A percentile compares a stretch with the other conserved stretches of the same genome.
These are phyloP conservation scores for Hydrolagus affinis DNA, from an alignment of 2,113 vertebrate genomes.

Conservation along the genomic window DNA sequence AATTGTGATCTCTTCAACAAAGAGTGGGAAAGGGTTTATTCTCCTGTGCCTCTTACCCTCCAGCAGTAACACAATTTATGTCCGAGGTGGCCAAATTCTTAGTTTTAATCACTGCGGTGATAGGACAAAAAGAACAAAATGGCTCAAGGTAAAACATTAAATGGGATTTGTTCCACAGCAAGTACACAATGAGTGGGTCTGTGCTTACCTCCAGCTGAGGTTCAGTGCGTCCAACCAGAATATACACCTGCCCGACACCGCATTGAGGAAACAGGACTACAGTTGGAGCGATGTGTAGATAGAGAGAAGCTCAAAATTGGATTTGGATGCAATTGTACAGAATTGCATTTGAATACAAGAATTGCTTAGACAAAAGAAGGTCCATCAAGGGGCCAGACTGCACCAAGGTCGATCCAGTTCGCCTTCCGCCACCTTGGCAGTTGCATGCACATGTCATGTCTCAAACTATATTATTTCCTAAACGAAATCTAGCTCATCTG, in stretches of 20 bases:
- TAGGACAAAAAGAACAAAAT: background rate
- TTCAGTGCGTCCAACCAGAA: background rate
- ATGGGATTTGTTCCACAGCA: background rate
- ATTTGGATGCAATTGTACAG: background rate
- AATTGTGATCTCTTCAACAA: background rate
- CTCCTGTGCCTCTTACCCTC: background rate
- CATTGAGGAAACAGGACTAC: background rate
- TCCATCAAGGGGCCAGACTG: too few relatives aligned
- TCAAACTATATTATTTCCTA: too few relatives aligned
- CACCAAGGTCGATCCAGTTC: too few relatives aligned
- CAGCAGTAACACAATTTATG: background rate
- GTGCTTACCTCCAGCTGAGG: background rate
- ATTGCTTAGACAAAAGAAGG: too few relatives aligned
- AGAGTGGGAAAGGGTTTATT: background rate
- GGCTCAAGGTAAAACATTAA: background rate
- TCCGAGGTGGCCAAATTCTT: background rate
- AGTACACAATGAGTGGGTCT: background rate
- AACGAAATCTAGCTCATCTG: too few relatives aligned
- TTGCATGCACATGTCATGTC: too few relatives aligned
- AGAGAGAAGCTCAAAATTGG: background rate
- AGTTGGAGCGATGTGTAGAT: background rate
- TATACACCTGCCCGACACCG: background rate
- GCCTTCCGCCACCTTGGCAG: too few relatives aligned
- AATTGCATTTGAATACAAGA: background rate
- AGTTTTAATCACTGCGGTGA: background rate